These are phyloP conservation scores for Stegodyphus mimosarum DNA, from an alignment of 1,140 invertebrate genomes.

Conservation along the genomic window DNA sequence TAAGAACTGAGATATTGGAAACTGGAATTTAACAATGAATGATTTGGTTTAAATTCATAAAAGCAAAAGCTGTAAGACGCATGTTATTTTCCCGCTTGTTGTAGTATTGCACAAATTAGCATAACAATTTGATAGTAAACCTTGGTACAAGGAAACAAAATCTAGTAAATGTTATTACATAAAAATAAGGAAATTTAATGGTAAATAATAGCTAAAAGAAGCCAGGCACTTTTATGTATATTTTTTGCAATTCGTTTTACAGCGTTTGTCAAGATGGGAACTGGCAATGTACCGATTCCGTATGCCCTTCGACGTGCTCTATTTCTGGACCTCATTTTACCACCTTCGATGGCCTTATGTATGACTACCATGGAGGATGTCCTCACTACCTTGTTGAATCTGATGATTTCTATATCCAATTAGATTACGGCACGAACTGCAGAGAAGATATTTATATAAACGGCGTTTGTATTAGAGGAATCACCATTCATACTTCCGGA, in stretches of 20 bases:
- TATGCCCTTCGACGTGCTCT: slow-evolving; percentile 80
- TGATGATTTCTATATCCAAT: slow-evolving; percentile 76
- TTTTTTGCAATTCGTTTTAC: slow-evolving; percentile 38
- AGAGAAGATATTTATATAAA: slow-evolving; percentile 72
- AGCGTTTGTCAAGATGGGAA: slow-evolving; percentile 78
- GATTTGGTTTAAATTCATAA: no score
- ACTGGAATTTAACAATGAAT: no score
- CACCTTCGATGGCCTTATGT: slow-evolving; percentile 81
- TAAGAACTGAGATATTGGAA: no score
- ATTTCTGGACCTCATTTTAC: slow-evolving; percentile 84
- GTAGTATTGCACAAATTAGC: no score
- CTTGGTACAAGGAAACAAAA: no score
- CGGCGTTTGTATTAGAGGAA: slow-evolving; percentile 82
- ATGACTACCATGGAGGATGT: slow-evolving; percentile 67
- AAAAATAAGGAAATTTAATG: no score
- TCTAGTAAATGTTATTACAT: no score
- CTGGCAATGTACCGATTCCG: slow-evolving; percentile 82
- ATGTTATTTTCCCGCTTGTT: no score
- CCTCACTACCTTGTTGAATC: slow-evolving; percentile 69
- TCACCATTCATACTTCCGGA: slow-evolving; percentile 73
- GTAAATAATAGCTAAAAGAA: no score
- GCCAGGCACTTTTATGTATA: no score
- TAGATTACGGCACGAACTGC: slow-evolving; percentile 83
- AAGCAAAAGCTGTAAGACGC: no score
- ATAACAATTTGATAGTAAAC: no score